Base-by-base conservation (phyloP, 2,797 vertebrate genomes). In the Vultur gryphus region DNA sequence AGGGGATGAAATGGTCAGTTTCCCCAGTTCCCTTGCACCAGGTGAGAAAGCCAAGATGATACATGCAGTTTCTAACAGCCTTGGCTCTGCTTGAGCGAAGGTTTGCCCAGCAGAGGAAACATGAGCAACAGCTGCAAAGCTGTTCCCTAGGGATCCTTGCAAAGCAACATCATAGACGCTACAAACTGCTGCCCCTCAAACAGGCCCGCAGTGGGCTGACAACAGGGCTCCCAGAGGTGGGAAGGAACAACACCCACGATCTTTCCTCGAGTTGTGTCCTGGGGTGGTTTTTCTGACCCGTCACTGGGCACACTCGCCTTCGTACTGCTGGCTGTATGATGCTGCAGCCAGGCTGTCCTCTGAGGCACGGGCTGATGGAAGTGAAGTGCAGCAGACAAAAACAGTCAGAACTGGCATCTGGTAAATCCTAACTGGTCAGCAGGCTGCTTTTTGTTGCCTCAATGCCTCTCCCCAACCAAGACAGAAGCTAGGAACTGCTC, bases 221-320 rank as follows among this genome's bases (percentile, higher is more conserved):
- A 20, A 6, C 14, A 26, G 29, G 25, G 73, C 15, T 33, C 31
- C 59, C 28, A 23, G 59, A 11, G 26, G 35, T 7, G 20, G 54
- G 59, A 29, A 61, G 54, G 39, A 66, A 31, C 24, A 51, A 1
- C 17, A 35, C 16, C 26, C 21, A 11, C 0, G 0, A 28, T 10
- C n/a, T 4, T 12, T 28, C 20, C 43, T n/a, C 7, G 3, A 62
- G 61, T 1, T 37, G 20, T 48, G 39, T 20, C 28, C 51, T 48
- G 33, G 48, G 21, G 25, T 23, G 39, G 14, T 26, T 44, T 35
- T 33, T 43, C 48, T 35, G 41, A 43, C 26, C 35, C 65, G 17
- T 4, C 21, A 9, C n/a, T 17, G 24, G 39, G 46, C 29, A 52
- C 8, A 1, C 33, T 46, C 3, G 2, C 23, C 37, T 33, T 7